Evolutionary conservation across 2,888 invertebrate species (phyloP).

Genomic region (Siphonodentalium dalli): DNA sequence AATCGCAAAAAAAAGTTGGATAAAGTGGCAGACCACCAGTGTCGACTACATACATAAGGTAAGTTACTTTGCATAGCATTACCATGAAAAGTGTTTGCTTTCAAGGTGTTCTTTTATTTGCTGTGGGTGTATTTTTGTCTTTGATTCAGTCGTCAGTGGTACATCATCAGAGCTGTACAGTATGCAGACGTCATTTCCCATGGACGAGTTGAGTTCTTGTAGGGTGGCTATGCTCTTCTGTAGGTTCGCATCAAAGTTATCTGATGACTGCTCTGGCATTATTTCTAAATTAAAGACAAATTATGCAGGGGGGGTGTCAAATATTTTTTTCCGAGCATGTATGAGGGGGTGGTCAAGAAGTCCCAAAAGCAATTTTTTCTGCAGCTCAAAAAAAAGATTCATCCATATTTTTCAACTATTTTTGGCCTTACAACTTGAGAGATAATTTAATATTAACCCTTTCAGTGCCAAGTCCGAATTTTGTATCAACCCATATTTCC

Average conservation of each 20-base stretch:
- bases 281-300: constrained; percentile 38
- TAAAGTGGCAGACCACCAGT: not conserved
- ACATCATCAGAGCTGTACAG: constrained; percentile 45
- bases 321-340: no score
- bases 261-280: constrained; percentile 53
- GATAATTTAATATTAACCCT: no score
- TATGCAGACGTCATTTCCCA: constrained; percentile 43
- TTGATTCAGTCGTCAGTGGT: constrained; percentile 25
- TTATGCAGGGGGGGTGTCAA: no score
- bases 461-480: no score
- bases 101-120: constrained; percentile 47
- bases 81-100: constrained; percentile 43
- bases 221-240: constrained; percentile 51
- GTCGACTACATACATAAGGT: not conserved
- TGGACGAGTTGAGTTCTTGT: constrained; percentile 43
- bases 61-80: constrained; percentile 1
- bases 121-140: constrained; percentile 35
- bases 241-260: constrained; percentile 61
- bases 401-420: no score
- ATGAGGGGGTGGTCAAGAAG: no score
- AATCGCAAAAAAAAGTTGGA: not conserved
- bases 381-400: no score
- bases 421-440: no score
- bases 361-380: no score
- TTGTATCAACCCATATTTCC: no score